A percentile compares a stretch with the other conserved stretches of the same genome.
Evolutionary conservation across 2,797 vertebrate species (phyloP).

Genomic region (Rhinichthys osculus): DNA sequence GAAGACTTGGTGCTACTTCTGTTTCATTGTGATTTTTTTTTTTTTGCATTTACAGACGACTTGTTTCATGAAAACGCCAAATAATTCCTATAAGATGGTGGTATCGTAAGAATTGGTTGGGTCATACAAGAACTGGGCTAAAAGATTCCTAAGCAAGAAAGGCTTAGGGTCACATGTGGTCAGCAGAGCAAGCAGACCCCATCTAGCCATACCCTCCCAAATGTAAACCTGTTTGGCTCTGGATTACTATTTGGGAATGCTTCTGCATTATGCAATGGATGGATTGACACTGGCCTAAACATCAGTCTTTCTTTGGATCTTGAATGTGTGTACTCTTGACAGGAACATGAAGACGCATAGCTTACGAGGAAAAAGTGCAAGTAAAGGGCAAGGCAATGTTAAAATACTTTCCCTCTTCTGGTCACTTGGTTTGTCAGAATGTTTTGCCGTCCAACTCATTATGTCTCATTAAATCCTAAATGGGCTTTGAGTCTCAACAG

Average conservation of each 20-base stretch:
- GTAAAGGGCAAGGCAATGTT: neutral
- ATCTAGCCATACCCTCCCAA: neutral
- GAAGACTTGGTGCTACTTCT: too few relatives aligned
- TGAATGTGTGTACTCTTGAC: neutral
- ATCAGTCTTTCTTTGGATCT: neutral
- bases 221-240: neutral
- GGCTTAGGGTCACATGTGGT: neutral
- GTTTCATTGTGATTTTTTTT: too few relatives aligned
- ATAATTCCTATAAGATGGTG: too few relatives aligned
- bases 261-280: neutral
- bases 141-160: neutral
- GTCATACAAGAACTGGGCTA: neutral
- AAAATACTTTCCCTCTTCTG: neutral
- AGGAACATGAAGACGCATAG: neutral
- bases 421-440: neutral
- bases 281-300: neutral
- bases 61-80: neutral
- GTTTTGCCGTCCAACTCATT: constrained; percentile 5
- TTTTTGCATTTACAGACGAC: neutral
- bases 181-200: neutral
- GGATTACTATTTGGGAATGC: neutral
- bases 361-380: neutral
- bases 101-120: neutral
- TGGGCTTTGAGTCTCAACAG: neutral
- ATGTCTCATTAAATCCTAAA: constrained; percentile 38